Percentiles rank a stretch among this genome's conserved stretches.
Conservation (phyloP, 2,888 invertebrate genomes). For the Megalurothrips usitatus region DNA sequence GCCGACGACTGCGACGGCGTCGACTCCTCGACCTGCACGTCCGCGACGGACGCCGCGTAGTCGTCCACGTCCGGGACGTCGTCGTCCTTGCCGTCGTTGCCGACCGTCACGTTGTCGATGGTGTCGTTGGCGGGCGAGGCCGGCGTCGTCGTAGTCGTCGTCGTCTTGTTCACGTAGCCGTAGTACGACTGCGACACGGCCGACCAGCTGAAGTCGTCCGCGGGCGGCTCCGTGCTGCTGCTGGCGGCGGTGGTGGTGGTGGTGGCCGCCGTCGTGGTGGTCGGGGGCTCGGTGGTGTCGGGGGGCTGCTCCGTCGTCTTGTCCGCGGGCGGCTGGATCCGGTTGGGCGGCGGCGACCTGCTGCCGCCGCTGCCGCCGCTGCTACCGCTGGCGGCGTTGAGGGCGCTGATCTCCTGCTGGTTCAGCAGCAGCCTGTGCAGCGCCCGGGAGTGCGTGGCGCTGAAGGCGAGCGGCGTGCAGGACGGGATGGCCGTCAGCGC, state of each 20-base stretch:
- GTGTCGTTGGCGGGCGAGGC: not conserved
- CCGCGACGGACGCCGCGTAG: not conserved
- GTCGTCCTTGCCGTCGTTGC: not conserved
- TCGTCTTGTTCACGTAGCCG: constrained; percentile 22
- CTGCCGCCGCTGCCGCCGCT: not conserved
- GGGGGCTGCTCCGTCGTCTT: not conserved
- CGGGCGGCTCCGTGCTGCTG: not conserved
- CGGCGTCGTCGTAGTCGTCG: not conserved
- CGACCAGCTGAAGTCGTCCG: constrained; percentile 15
- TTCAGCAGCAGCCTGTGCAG: constrained; percentile 21
- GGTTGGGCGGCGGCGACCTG: not conserved
- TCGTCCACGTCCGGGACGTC: constrained; percentile 11
- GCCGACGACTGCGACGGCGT: not conserved
- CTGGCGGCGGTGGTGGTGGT: not conserved
- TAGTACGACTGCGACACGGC: constrained; percentile 16
- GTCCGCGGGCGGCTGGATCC: not conserved
- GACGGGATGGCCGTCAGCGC: not conserved
- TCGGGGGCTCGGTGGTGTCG: not conserved
- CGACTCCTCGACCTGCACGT: not conserved
- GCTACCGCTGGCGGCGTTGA: not conserved
- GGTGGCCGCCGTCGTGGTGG: not conserved
- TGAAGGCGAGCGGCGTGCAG: not conserved
- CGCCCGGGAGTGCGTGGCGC: constrained; percentile 12
- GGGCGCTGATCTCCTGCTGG: constrained; percentile 21
- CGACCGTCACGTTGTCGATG: constrained; percentile 19